phyloP scores from a whole-genome alignment of 2,888 invertebrate genomes.

The Mantis religiosa region DNA sequence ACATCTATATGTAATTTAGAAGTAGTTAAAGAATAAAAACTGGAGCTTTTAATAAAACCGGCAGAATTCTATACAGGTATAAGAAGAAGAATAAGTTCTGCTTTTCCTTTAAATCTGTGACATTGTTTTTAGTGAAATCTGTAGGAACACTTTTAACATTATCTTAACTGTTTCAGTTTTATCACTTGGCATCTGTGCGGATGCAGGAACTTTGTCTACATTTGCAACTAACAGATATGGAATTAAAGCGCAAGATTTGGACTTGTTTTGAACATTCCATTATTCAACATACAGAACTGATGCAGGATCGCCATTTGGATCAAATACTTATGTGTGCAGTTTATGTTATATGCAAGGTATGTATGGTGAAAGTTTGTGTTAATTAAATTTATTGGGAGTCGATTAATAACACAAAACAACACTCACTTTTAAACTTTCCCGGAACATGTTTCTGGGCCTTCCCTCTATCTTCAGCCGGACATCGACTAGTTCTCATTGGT shows the following conservation, averaged over 20 bases:
- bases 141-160: neutral
- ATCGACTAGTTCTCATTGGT: too few relatives aligned
- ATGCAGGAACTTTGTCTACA: constrained; percentile 86
- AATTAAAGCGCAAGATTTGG: constrained; percentile 86
- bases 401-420: too few relatives aligned
- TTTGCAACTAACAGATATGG: constrained; percentile 65
- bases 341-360: constrained; percentile 86
- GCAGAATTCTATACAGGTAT: too few relatives aligned
- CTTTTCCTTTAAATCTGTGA: too few relatives aligned
- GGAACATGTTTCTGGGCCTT: too few relatives aligned
- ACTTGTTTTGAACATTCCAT: constrained; percentile 92
- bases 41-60: too few relatives aligned
- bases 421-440: too few relatives aligned
- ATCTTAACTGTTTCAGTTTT: constrained; percentile 65
- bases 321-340: constrained; percentile 97
- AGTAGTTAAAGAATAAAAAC: too few relatives aligned
- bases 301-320: constrained; percentile 93
- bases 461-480: too few relatives aligned
- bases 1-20: too few relatives aligned
- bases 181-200: constrained; percentile 86
- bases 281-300: constrained; percentile 74
- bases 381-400: too few relatives aligned
- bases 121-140: neutral
- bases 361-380: constrained; percentile 29
- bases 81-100: too few relatives aligned